Evolutionary conservation across 1,140 invertebrate genomes (phyloP), one percentile per base, ranked within the genome.

Genomic region (Lepidurus packardi): DNA sequence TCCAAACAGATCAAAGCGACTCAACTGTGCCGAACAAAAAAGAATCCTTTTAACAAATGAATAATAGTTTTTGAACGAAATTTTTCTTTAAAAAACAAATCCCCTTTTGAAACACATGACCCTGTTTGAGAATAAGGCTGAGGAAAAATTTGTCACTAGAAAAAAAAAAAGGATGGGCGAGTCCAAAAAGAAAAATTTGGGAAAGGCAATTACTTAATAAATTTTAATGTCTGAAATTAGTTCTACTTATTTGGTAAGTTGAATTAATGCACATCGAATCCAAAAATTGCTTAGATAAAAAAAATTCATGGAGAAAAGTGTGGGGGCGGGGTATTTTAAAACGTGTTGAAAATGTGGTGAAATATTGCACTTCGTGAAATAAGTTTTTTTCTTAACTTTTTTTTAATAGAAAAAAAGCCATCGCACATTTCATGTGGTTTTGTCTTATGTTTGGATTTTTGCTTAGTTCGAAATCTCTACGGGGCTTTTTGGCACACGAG

Each of bases 81-180:
- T n/a, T n/a, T 65, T 65, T 13, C 16, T n/a, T 13, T 65, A 21
- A 65, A 65, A 65, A 65, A 65, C 53, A 65, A 65, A 65, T 13
- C 21, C 53, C 53, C 53, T 21, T 5, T n/a, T 21, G 53, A 65
- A 65, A 65, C 53, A 65, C 13, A 65, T 65, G 53, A 65, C 53
- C 53, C 53, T 65, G 53, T 65, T 65, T 65, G 53, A 65, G 53
- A 65, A 65, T 65, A 65, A 65, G 53, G 53, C 53, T 65, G 53
- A 65, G 53, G 53, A 65, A 65, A 65, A 65, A 21, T 65, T 65
- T 65, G 0, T 65, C 53, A 65, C 21, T 65, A 65, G 53, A 16
- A 21, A n/a, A 16, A 65, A 65, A 47, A 47, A 65, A 65, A 65
- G 47, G 53, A 65, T 21, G 21, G 53, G n/a, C 53, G 53, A 21